Evolutionary conservation across 2,888 invertebrate species (phyloP), one percentile per base, ranked within the genome.

Genomic region (Muscina levida): DNA sequence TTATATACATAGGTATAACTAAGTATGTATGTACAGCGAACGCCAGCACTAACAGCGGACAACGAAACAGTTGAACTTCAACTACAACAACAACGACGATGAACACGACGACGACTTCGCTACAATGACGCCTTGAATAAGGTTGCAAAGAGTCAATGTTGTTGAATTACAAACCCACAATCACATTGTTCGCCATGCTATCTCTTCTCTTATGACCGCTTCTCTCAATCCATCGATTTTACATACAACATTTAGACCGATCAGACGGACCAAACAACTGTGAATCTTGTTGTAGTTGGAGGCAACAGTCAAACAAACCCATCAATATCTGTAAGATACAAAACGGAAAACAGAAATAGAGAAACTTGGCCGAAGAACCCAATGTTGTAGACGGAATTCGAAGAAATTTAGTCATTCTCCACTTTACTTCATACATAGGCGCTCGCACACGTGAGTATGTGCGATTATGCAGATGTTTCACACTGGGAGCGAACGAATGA

Each of bases 71-170:
- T 72, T 77, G 81, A 81, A 81, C 81, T 81, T 77, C 77, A 77
- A 56, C 73, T 66, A 67, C 70, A 77, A 39, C 53, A 17, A 73
- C n/a, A 59, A 2, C 51, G 10, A 4, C 19, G 24, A 48, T 4
- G 53, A 71, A 42, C 42, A 46, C 42, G 26, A 71, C 6, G 37
- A 2, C 68, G 5, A 57, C 24, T 19, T n/a, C n/a, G n/a, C n/a
- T n/a, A n/a, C n/a, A 44, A 13, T 17, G 31, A 70, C 68, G 2
- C 10, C n/a, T n/a, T n/a, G 10, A 59, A 51, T 81, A 67, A 81
- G 71, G 73, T 77, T 77, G 51, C 59, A 37, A 57, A 77, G 73
- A 81, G 73, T 73, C 71, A 81, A 56, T 81, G 59, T 37, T 77
- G 70, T 53, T n/a, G n/a, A n/a, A 51, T 72, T 67, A 13, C n/a